Conservation (phyloP, 2,797 vertebrate species). For the Pogonophryne albipinna region DNA sequence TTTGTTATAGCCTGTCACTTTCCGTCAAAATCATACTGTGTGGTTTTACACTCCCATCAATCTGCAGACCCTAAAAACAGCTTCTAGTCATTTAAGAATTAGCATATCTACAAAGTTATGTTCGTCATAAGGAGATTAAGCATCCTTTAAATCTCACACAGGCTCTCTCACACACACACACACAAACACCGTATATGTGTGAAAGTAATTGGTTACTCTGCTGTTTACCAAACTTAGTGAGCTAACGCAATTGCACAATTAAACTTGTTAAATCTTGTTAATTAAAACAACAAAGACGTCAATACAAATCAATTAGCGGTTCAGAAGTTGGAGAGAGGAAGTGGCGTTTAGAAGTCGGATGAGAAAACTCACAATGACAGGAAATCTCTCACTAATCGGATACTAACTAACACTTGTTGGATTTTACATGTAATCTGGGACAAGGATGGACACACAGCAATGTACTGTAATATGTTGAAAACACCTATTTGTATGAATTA, state of each 20-base stretch:
- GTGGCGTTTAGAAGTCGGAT: constrained; percentile 27
- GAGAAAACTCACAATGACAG: constrained; percentile 7
- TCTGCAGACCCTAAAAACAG: too few relatives aligned
- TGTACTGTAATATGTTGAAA: too few relatives aligned
- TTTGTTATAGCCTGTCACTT: neutral
- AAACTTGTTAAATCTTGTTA: constrained; percentile 75
- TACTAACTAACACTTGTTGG: too few relatives aligned
- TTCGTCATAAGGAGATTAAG: constrained; percentile 5
- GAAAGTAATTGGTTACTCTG: constrained; percentile 52
- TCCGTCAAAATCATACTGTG: neutral
- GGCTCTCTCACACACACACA: neutral
- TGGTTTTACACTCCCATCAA: too few relatives aligned
- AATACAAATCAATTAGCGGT: constrained; percentile 62
- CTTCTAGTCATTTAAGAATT: neutral
- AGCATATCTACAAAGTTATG: constrained; percentile 2
- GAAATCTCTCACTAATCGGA: neutral
- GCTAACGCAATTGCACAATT: constrained; percentile 70
- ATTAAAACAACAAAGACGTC: constrained; percentile 77
- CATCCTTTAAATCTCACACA: neutral
- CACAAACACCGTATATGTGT: too few relatives aligned
- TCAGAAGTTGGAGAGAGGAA: constrained; percentile 50
- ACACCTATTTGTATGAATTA: too few relatives aligned
- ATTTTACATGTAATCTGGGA: neutral
- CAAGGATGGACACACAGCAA: too few relatives aligned
- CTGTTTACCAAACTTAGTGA: constrained; percentile 59